These are phyloP conservation scores for Catocala fraxini DNA, from an alignment of 2,888 invertebrate genomes.

Conservation along the genomic window DNA sequence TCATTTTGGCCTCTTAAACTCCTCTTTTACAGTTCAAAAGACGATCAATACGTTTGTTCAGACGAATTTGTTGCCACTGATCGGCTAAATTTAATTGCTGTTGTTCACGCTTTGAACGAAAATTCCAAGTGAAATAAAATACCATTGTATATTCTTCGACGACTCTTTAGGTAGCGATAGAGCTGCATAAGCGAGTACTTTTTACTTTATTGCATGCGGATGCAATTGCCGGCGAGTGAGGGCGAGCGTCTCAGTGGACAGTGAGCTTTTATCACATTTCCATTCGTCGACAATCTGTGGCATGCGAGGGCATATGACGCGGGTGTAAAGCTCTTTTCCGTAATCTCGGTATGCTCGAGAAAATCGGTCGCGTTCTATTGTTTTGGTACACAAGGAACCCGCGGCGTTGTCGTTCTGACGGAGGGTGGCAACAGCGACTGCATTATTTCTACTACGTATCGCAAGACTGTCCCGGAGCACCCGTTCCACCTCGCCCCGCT, in stretches of 20 bases:
- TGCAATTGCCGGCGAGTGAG: constrained; percentile 26
- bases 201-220: constrained; percentile 31
- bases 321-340: constrained; percentile 45
- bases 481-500: constrained; percentile 27
- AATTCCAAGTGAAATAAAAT: not conserved
- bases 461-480: constrained; percentile 24
- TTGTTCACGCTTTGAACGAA: not conserved
- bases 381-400: constrained; percentile 46
- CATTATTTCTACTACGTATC: constrained; percentile 30
- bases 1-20: constrained; percentile 62
- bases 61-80: constrained; percentile 21
- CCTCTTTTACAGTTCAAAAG: constrained; percentile 44
- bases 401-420: constrained; percentile 3
- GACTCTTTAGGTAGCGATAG: constrained; percentile 9
- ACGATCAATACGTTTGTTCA: constrained; percentile 41
- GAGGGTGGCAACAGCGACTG: constrained; percentile 13
- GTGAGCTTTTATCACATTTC: constrained; percentile 35
- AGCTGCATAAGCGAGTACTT: constrained; percentile 15
- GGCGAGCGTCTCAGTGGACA: constrained; percentile 21
- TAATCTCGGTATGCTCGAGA: constrained; percentile 52
- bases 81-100: constrained; percentile 16
- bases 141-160: constrained; percentile 11
- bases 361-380: constrained; percentile 52
- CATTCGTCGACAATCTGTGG: constrained; percentile 30
- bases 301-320: constrained; percentile 44